Evolutionary conservation across 2,113 vertebrate genomes (phyloP), one percentile per base, ranked within the genome.

Genomic region (Centropristis striata): DNA sequence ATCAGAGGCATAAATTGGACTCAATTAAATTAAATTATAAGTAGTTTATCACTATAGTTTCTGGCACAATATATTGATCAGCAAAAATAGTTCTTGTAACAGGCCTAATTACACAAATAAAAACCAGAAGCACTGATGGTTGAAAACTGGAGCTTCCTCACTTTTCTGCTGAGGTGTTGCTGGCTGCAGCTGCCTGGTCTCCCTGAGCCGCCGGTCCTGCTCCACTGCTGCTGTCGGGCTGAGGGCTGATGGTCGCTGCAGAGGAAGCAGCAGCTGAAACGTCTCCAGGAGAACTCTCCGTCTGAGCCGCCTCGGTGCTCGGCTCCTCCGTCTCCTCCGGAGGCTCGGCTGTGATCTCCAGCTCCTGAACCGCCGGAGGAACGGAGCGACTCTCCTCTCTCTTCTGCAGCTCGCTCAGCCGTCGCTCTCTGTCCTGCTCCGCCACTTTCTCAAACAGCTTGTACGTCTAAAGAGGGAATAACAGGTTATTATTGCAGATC

Each of bases 391-490:
- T 74, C 69, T 83, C 84, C 16, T 67, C 77, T 36, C 63, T 80
- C 71, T 21, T 87, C 37, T 81, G 84, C 46, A 75, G 76, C 55
- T 83, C 77, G 42, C 65, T 80, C 71, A 72, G 69, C 32, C 18
- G 61, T 25, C 64, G 13, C 84, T 84, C 87, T 39, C 88, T 53
- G 76, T 92, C 91, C 0, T 80, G 87, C 1, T 91, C 84, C 0
- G 91, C 87, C 79, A 90, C 5, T 67, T 91, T 91, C 79, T 91
- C 91, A 51, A 92, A 92, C 70, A 77, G 20, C 70, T 82, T 80
- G 44, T 73, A 93, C 0, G 83, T 86, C 92, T 93, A 81, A 4
- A 16, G 74, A 42, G 23, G 8, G 1, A 58, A 53, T 1, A 1
- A 13, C 41, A 46, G 13, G 49, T 15, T 1, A 21, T 28, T 27